Conservation (phyloP, 2,888 invertebrate genomes). For the Synanthedon vespiformis region DNA sequence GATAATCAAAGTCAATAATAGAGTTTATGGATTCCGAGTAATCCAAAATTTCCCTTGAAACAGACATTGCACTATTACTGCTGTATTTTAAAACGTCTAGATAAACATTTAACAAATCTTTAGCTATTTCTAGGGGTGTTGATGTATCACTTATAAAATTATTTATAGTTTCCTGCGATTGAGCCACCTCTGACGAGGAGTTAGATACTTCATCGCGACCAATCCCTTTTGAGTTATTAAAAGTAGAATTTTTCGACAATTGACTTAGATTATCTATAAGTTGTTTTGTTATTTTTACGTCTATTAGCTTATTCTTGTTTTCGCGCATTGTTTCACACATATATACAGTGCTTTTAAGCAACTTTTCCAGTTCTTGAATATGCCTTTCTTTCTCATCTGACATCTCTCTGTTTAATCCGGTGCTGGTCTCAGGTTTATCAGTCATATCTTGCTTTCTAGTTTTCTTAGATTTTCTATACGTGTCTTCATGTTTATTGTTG, state of each 20-base stretch:
- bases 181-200: slow-evolving; percentile 32
- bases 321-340: slow-evolving; percentile 30
- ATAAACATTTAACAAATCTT: slow-evolving; percentile 41
- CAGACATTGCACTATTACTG: slow-evolving; percentile 16
- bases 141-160: slow-evolving; percentile 39
- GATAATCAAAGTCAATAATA: slow-evolving; percentile 23
- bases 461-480: background rate
- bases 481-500: slow-evolving; percentile 5
- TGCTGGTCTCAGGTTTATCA: background rate
- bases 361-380: slow-evolving; percentile 43
- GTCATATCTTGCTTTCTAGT: background rate
- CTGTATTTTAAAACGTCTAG: slow-evolving; percentile 31
- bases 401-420: background rate
- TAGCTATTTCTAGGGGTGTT: slow-evolving; percentile 35
- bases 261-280: slow-evolving; percentile 37
- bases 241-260: slow-evolving; percentile 11
- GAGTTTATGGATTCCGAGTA: slow-evolving; percentile 2
- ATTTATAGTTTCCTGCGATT: slow-evolving; percentile 43
- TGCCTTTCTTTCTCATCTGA: slow-evolving; percentile 34
- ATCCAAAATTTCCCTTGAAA: slow-evolving; percentile 22
- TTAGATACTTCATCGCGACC: slow-evolving; percentile 8
- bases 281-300: slow-evolving; percentile 43
- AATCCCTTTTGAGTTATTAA: slow-evolving; percentile 9
- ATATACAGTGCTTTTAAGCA: slow-evolving; percentile 50
- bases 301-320: slow-evolving; percentile 27